Evolutionary conservation across 2,888 invertebrate genomes (phyloP).

Genomic region (Muschampia plurimacula): DNA sequence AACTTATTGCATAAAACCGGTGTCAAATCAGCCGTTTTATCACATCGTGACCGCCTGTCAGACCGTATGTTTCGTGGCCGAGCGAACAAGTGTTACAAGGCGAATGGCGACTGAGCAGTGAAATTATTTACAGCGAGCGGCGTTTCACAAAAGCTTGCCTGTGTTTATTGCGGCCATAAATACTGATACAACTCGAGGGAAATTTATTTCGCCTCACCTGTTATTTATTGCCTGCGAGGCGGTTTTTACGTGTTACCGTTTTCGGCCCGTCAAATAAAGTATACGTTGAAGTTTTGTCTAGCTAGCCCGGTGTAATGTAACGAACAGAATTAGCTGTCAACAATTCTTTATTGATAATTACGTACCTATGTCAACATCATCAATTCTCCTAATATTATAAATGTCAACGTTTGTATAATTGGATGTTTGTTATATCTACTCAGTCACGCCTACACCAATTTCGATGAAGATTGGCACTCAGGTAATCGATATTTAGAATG

Average conservation of each 20-base stretch:
- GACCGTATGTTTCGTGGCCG: conserved; percentile 55
- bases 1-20: background rate
- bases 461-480: no score
- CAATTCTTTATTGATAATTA: no score
- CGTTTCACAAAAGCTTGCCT: conserved; percentile 75
- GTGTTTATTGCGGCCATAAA: conserved; percentile 82
- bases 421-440: no score
- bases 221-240: conserved; percentile 76
- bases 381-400: no score
- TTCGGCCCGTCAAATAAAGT: conserved; percentile 46
- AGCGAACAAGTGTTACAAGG: conserved; percentile 72
- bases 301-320: background rate
- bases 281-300: conserved; percentile 11
- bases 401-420: no score
- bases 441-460: no score
- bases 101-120: conserved; percentile 71
- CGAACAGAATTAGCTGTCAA: conserved; percentile 17
- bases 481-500: no score
- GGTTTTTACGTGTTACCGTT: conserved; percentile 57
- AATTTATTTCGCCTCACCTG: conserved; percentile 81
- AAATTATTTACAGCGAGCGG: conserved; percentile 83
- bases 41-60: conserved; percentile 39
- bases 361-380: no score
- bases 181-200: conserved; percentile 79
- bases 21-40: conserved; percentile 26